Base-by-base conservation (phyloP, 2,888 invertebrate species). In the Hypomecis atomaria region DNA sequence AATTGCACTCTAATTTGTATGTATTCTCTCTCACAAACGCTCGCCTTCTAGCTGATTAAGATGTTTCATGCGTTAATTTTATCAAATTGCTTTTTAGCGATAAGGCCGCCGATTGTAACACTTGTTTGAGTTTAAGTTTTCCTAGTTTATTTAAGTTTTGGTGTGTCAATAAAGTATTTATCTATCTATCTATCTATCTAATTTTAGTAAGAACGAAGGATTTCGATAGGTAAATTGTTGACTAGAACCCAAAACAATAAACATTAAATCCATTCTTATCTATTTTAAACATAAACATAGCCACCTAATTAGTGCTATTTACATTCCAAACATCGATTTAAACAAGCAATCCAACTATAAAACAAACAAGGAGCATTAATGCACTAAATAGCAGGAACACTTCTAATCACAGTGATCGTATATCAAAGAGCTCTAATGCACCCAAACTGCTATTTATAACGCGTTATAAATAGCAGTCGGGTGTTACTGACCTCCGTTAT, bases 401-500 rank as follows among this genome's bases (percentile, higher is more conserved):
- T 57, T 48, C 58, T 66, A 60, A 69, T 69, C 65, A 49, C 59
- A 56, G 48, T 37, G 43, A 45, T 69, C 64, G 64, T 61, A 66
- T 71, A 70, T 72, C 69, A 72, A 71, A 66, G 66, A 64, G 65
- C 65, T 66, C 65, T 69, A 71, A 71, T 72, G 72, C 69, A 72
- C 64, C 71, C 62, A 62, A 66, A 65, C 66, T 37, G 23, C 49
- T 71, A 71, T 67, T 59, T 68, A 63, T 68, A 71, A 5, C n/a
- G 9, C 13, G 23, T 60, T 66, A 66, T 61, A 57, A 60, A 55
- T 78, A 77, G 65, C 63, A 23, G 40, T 42, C 52, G 52, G 70
- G 70, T 72, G 76, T 78, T 77, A 75, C 69, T 79, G 79, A 78
- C 78, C 77, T 55, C 70, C 49, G 60, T 52, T 70, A 74, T 73